phyloP scores from a whole-genome alignment of 2,113 vertebrate species.

The Ptilorrhoa leucosticta region DNA sequence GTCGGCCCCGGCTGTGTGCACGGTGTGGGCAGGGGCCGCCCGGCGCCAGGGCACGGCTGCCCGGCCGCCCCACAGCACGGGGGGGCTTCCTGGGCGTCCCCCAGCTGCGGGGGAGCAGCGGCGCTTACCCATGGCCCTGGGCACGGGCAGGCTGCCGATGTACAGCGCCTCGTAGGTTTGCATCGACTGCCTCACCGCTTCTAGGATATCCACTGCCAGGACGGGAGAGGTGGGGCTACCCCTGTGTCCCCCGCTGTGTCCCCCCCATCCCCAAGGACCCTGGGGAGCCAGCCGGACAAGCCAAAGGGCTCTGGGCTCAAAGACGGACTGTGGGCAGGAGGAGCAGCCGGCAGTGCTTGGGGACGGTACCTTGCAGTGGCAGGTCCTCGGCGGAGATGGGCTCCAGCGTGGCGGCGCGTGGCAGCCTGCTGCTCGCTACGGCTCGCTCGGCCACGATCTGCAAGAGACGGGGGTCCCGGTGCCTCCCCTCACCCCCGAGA shows the following conservation, averaged over 20 bases:
- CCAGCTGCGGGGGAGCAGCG: rapidly evolving
- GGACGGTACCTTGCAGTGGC: constrained; percentile 80
- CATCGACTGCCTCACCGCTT: constrained; percentile 80
- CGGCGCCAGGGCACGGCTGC: rapidly evolving
- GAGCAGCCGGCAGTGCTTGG: rapidly evolving
- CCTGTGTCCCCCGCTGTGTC: rapidly evolving
- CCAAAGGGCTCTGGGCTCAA: not conserved
- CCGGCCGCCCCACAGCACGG: rapidly evolving
- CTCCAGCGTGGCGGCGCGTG: constrained; percentile 73
- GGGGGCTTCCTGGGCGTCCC: rapidly evolving
- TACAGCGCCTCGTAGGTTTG: constrained; percentile 90
- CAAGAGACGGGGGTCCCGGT: not conserved
- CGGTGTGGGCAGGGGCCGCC: not conserved
- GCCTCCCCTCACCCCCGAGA: not conserved
- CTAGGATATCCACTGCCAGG: constrained; percentile 83
- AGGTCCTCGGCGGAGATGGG: constrained; percentile 81
- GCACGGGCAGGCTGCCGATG: constrained; percentile 86
- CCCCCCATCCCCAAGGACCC: not conserved
- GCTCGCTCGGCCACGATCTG: constrained; percentile 85
- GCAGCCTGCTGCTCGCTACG: constrained; percentile 59
- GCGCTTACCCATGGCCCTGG: constrained; percentile 88
- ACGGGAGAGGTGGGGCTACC: not conserved
- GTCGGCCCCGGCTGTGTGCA: not conserved
- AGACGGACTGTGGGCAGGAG: rapidly evolving
- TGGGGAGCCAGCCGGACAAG: not conserved